Evolutionary conservation across 2,113 vertebrate genomes (phyloP).

Genomic region (Syngnathoides biaculeatus): DNA sequence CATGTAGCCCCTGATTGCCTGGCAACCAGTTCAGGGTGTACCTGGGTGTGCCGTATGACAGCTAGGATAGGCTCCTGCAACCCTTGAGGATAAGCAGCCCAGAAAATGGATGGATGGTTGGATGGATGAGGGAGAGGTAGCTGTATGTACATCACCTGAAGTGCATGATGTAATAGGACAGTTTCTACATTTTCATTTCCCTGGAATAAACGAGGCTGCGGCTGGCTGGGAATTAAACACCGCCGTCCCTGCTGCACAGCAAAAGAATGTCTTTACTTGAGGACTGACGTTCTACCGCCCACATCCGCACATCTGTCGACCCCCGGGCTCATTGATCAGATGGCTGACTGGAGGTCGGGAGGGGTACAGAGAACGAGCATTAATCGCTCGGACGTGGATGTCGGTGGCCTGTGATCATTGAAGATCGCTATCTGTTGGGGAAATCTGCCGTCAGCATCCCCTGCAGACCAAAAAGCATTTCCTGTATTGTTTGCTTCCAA

Average conservation of each 20-base stretch:
- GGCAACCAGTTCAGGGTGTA: too few relatives aligned
- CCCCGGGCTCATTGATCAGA: slow-evolving; percentile 54
- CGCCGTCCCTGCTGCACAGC: slow-evolving; percentile 4
- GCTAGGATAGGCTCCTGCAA: too few relatives aligned
- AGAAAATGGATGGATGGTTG: too few relatives aligned
- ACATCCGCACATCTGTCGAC: slow-evolving; percentile 57
- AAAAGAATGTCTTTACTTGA: slow-evolving; percentile 15
- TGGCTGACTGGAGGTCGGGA: slow-evolving; percentile 37
- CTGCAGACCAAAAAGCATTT: not conserved
- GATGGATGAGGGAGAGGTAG: too few relatives aligned
- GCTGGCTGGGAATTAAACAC: not conserved
- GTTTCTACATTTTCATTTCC: not conserved
- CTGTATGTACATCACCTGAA: too few relatives aligned
- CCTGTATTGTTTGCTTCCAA: not conserved
- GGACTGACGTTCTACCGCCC: slow-evolving; percentile 27
- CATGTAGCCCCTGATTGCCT: too few relatives aligned
- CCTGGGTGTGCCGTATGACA: too few relatives aligned
- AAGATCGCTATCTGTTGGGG: too few relatives aligned
- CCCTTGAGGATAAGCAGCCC: too few relatives aligned
- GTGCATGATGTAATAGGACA: not conserved
- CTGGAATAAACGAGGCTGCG: not conserved
- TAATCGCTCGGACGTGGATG: slow-evolving; percentile 58
- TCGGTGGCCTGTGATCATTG: slow-evolving; percentile 2
- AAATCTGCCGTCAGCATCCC: not conserved
- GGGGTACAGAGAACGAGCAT: slow-evolving; percentile 41